phyloP scores from a whole-genome alignment of 2,888 invertebrate genomes.

The Netelia melanura region DNA sequence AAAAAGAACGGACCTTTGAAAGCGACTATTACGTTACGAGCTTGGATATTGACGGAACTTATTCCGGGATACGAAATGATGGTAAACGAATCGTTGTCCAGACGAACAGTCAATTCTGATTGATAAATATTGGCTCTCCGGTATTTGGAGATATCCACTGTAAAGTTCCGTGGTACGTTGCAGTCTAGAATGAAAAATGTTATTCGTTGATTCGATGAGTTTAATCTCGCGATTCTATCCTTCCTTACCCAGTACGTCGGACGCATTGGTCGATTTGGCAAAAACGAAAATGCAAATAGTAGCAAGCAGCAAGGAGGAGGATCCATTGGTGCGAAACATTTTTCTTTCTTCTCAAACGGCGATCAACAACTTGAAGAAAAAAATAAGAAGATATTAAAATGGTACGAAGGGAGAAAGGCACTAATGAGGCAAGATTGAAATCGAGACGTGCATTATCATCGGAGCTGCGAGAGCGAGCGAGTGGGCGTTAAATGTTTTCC shows the following conservation, averaged over 20 bases:
- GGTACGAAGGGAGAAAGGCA: background rate
- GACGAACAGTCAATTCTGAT: conserved; percentile 60
- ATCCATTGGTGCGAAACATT: conserved; percentile 11
- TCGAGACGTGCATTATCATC: no score
- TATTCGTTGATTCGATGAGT: background rate
- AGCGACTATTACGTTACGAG: conserved; percentile 61
- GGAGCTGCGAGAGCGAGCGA: no score
- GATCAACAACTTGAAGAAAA: background rate
- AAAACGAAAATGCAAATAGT: conserved; percentile 27
- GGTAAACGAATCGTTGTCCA: conserved; percentile 22
- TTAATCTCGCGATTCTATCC: background rate
- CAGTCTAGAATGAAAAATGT: conserved; percentile 55
- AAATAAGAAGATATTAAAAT: background rate
- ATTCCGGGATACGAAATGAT: conserved; percentile 58
- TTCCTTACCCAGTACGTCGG: conserved; percentile 32
- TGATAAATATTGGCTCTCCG: conserved; percentile 55
- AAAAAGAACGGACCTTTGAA: conserved; percentile 63
- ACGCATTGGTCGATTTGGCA: background rate
- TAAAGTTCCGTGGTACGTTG: conserved; percentile 56
- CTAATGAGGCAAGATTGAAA: no score
- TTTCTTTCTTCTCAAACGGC: background rate
- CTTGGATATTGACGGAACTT: conserved; percentile 64
- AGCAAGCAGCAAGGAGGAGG: background rate
- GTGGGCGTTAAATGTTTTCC: no score
- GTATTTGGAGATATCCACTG: conserved; percentile 58